Evolutionary conservation across 2,113 vertebrate genomes (phyloP).

Genomic region (Sakesphorus luctuosus): DNA sequence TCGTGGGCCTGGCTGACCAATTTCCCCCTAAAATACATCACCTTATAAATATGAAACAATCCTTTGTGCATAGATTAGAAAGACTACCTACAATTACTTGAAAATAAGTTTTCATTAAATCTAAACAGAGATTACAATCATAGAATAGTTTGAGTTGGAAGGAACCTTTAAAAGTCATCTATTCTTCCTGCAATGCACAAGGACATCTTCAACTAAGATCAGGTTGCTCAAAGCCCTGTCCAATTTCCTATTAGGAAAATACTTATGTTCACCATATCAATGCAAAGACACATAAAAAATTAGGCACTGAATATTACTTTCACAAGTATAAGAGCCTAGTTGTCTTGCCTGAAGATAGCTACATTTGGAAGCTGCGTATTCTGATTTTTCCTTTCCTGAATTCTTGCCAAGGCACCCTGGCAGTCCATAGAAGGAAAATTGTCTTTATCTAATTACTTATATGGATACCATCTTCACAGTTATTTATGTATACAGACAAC

Average conservation of each 20-base stretch:
- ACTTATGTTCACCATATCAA: background rate
- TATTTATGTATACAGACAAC: background rate
- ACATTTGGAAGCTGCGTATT: background rate
- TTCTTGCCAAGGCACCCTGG: background rate
- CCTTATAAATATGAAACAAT: background rate
- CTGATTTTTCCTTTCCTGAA: background rate
- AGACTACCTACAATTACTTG: background rate
- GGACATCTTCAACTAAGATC: background rate
- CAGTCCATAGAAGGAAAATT: background rate
- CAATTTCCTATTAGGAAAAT: background rate
- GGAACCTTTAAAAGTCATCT: background rate
- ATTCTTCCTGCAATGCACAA: background rate
- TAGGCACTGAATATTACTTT: background rate
- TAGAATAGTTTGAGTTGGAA: background rate
- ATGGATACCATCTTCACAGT: background rate
- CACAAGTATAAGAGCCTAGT: background rate
- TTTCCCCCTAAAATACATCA: constrained; percentile 84
- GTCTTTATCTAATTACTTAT: background rate
- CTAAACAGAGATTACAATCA: background rate
- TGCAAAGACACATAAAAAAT: background rate
- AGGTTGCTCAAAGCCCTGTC: background rate
- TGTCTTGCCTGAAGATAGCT: background rate
- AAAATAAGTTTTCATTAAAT: background rate
- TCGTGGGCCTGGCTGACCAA: constrained; percentile 85
- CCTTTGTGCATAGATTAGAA: background rate